A percentile compares a stretch with the other conserved stretches of the same genome.
Conservation (phyloP, 2,888 invertebrate genomes). For the Balanococcus diminutus region DNA sequence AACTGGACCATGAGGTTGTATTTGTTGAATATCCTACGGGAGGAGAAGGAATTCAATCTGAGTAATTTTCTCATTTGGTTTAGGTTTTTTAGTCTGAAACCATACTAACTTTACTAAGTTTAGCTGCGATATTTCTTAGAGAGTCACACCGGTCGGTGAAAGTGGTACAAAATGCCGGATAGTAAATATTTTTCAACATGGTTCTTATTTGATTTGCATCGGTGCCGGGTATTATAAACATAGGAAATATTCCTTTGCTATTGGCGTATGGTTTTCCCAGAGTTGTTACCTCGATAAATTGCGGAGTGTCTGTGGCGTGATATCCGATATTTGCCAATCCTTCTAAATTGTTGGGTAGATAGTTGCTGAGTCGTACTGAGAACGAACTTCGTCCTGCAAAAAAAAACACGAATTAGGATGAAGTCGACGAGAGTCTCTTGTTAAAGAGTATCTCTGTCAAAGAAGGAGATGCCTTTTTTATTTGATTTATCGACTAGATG, state of each 20-base stretch:
- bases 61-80: background rate
- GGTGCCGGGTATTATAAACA: constrained; percentile 63
- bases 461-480: background rate
- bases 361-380: background rate
- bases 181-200: constrained; percentile 60
- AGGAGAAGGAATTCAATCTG: background rate
- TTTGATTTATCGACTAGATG: constrained; percentile 30
- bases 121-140: background rate
- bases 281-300: constrained; percentile 61
- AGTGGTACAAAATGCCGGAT: constrained; percentile 62
- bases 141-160: constrained; percentile 58
- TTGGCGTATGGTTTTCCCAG: constrained; percentile 60
- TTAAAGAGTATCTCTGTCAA: background rate
- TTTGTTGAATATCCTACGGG: constrained; percentile 1
- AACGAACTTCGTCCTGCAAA: background rate
- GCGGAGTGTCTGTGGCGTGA: constrained; percentile 57
- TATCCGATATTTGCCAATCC: constrained; percentile 50
- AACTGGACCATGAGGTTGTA: constrained; percentile 49
- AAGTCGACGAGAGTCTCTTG: background rate
- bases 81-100: background rate
- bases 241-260: constrained; percentile 60
- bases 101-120: background rate
- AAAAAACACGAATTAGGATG: too few species aligned
- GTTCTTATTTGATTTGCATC: constrained; percentile 59
- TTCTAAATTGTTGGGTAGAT: constrained; percentile 47